Base-by-base conservation (phyloP, 2,888 invertebrate genomes). In the Drosophila cognata region DNA sequence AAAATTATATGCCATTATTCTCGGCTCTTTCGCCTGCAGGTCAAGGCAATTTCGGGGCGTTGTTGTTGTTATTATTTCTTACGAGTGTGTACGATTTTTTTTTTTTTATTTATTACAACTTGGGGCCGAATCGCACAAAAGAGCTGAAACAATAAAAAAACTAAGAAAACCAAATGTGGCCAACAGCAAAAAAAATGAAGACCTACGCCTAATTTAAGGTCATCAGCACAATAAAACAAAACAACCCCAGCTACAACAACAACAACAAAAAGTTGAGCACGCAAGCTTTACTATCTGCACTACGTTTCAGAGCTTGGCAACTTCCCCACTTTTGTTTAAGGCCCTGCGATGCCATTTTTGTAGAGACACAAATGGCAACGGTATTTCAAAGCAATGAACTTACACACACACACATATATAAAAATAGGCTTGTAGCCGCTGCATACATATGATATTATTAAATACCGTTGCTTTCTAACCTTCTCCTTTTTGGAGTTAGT, bases 151-250 rank as follows among this genome's bases (percentile, higher is more conserved):
- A 68, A 31, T 52, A 59, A 73, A 76, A 71, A 56, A 65, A 53
- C 51, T 48, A 72, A 71, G 64, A 79, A 55, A 74, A 57, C 69
- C 71, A 73, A 65, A 74, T 62, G 74, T 82, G 73, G 62, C 68
- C 81, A 77, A 75, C 67, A 67, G 48, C 57, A 64, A 41, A 46
- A 66, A 77, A 74, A 73, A 58, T 70, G 65, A 80, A 86, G 82
- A 82, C 81, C 79, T 78, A 79, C 86, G 86, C 78, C 82, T 86
- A 87, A 87, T 88, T 90, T 91, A 90, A 91, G 91, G 91, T 91
- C 91, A 89, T 85, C 91, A 90, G 82, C 91, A 89, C 84, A 89
- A 86, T 91, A 88, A 91, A 90, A 83, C 70, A 79, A 84, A 87
- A 73, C 84, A 78, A 75, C 72, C 59, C 70, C 64, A 73, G 46